Evolutionary conservation across 2,888 invertebrate species (phyloP), one percentile per base, ranked within the genome.

Genomic region (Baccha elongata): DNA sequence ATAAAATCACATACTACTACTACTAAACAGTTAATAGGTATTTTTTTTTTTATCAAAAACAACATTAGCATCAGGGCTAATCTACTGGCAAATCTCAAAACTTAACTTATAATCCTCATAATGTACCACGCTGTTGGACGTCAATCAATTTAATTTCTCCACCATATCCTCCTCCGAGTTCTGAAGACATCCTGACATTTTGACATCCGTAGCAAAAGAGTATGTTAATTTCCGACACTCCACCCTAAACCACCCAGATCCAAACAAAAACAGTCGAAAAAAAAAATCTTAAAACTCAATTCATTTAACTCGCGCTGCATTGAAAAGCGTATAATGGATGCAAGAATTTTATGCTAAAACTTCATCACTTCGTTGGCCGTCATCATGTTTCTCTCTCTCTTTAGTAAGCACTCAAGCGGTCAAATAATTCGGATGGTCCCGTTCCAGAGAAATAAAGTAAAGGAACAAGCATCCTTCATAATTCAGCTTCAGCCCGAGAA

Each of bases 371-470:
- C 42, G 8, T 29, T 60, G 26, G 26, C 40, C 55, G 40, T 58
- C 58, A 26, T 58, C 37, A 3, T 8, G 29, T 17, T 2, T 68
- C 44, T 35, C 53, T 40, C 62, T 44, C 53, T 44, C 72, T 78
- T 62, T 53, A 35, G 67, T 37, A 50, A 72, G 78, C 72, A 83
- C 73, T 83, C 83, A 83, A 83, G 83, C 83, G 83, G 83, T 78
- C 83, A 83, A 69, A 78, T 78, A 78, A 83, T 68, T 83, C 73
- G 78, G 52, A 67, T 83, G 46, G 76, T 83, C 62, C 48, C 53
- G 76, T 72, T 53, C 60, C 71, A 67, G 67, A 72, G n/a, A 48
- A 50, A 60, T 65, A 13, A 60, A 8, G 4, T n/a, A 53, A 67
- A 69, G 10, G 21, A 81, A 81, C 75, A 52, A 71, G 40, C 71